Evolutionary conservation across 1,140 invertebrate species (phyloP).

Genomic region (Planococcus citri): DNA sequence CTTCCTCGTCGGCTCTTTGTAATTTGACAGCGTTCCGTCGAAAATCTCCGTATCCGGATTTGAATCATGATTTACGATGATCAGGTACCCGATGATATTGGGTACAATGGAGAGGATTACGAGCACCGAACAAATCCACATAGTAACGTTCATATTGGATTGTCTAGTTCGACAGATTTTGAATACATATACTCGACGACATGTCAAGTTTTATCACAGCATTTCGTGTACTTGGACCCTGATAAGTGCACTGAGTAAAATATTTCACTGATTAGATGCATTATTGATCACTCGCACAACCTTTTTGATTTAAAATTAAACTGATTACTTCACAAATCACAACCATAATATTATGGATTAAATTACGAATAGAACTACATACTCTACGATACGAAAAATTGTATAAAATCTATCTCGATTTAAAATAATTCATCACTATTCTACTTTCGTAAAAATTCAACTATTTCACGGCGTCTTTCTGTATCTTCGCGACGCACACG

Average conservation of each 20-base stretch:
- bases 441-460: no score
- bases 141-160: no score
- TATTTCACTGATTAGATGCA: background rate
- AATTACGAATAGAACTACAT: background rate
- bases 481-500: no score
- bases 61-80: conserved; percentile 53
- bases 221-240: background rate
- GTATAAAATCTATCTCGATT: no score
- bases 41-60: conserved; percentile 56
- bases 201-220: background rate
- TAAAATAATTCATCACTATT: no score
- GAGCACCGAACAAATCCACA: no score
- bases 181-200: background rate
- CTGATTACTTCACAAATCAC: background rate
- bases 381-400: no score
- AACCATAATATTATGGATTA: background rate
- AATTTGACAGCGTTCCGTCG: conserved; percentile 65
- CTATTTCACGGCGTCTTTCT: no score
- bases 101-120: background rate
- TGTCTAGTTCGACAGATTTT: background rate
- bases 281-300: background rate
- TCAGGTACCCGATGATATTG: conserved; percentile 41
- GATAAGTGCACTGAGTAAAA: background rate
- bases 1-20: conserved; percentile 45
- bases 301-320: background rate